These are phyloP conservation scores for Spheniscus mendiculus DNA, from an alignment of 2,113 vertebrate species.

Conservation along the genomic window DNA sequence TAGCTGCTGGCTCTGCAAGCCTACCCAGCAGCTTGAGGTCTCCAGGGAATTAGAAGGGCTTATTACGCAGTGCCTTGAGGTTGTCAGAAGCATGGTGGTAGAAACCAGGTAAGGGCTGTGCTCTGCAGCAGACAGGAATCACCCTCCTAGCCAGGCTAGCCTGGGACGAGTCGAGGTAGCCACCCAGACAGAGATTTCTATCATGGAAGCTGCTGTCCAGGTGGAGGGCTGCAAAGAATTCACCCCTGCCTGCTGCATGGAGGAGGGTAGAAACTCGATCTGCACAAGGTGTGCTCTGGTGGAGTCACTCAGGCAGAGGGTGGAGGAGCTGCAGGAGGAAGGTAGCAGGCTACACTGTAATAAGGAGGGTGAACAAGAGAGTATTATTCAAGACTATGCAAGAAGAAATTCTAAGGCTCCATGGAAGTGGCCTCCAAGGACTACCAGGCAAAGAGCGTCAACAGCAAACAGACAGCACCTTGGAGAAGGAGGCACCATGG, in stretches of 20 bases:
- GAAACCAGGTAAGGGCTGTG: not conserved
- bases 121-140: not conserved
- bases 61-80: not conserved
- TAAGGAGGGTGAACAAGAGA: not conserved
- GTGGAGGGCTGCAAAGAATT: not conserved
- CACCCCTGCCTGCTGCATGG: not conserved
- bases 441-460: not conserved
- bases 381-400: not conserved
- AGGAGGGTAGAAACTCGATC: not conserved
- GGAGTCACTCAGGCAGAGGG: not conserved
- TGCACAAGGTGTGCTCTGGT: not conserved
- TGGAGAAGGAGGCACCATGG: not conserved
- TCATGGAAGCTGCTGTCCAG: not conserved
- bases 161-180: not conserved
- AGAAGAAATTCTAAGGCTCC: not conserved
- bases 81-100: not conserved
- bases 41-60: not conserved
- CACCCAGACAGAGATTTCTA: not conserved
- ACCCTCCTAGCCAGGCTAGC: not conserved
- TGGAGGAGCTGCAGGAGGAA: not conserved
- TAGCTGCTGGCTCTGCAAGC: not conserved
- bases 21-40: not conserved
- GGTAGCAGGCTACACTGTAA: not conserved
- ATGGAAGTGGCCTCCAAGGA: not conserved
- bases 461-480: not conserved